Conservation (phyloP, 2,113 vertebrate genomes). For the Prionailurus bengalensis region DNA sequence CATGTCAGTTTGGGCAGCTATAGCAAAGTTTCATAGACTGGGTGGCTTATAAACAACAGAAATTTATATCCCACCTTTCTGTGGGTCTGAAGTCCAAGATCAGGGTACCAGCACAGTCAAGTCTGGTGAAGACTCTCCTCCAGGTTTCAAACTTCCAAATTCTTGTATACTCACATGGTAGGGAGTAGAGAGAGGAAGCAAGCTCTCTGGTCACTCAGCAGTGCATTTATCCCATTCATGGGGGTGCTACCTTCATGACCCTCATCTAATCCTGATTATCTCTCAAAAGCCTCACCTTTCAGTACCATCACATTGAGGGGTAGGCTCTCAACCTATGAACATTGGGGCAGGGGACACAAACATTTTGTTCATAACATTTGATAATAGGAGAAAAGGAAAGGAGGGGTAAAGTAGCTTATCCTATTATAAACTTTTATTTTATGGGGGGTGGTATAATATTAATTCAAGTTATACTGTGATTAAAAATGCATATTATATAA, state of each 20-base stretch:
- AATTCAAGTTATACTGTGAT: not conserved
- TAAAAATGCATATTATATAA: not conserved
- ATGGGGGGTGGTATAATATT: not conserved
- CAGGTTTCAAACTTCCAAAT: not conserved
- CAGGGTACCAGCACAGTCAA: not conserved
- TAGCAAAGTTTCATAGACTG: not conserved
- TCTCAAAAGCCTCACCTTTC: not conserved
- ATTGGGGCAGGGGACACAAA: not conserved
- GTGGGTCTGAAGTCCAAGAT: not conserved
- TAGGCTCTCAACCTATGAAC: not conserved
- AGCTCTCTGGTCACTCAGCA: not conserved
- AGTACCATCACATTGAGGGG: not conserved
- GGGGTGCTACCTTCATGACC: not conserved
- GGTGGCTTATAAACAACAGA: slow-evolving; percentile 6
- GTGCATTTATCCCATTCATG: not conserved
- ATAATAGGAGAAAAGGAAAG: not conserved
- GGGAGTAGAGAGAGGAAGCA: not conserved
- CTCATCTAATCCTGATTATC: not conserved
- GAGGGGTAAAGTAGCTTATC: not conserved
- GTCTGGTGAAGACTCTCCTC: not conserved
- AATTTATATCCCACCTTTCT: not conserved
- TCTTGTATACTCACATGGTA: not conserved
- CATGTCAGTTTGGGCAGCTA: not conserved
- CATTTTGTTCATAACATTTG: not conserved
- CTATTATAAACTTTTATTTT: not conserved